Percentiles rank a stretch among this genome's conserved stretches.
Evolutionary conservation across 2,797 vertebrate species (phyloP).

Genomic region (Linurgus olivaceus): DNA sequence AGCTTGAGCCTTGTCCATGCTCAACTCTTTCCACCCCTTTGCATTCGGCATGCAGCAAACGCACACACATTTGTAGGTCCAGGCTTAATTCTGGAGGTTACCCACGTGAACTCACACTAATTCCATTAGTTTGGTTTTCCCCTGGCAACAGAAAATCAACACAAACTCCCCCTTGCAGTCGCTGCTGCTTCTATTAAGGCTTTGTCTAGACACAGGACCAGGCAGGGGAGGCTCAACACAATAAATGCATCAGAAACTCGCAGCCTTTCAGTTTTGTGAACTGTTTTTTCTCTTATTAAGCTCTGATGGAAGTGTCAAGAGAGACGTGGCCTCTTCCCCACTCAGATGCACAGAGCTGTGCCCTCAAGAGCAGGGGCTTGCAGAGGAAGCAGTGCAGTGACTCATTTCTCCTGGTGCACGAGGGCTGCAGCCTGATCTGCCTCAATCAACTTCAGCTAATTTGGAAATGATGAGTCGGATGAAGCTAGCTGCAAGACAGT

Average conservation of each 20-base stretch:
- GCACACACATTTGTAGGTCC: not conserved
- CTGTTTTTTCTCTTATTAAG: not conserved
- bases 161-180: not conserved
- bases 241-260: not conserved
- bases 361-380: not conserved
- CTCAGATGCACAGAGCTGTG: not conserved
- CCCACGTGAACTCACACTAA: not conserved
- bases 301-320: not conserved
- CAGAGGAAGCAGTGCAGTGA: not conserved
- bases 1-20: not conserved
- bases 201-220: not conserved
- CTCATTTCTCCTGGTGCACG: not conserved
- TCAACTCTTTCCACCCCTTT: not conserved
- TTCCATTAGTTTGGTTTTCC: not conserved
- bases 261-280: not conserved
- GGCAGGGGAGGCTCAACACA: not conserved
- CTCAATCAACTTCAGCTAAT: conserved; percentile 38
- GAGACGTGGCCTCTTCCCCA: not conserved
- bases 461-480: conserved; percentile 45
- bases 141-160: not conserved
- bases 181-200: not conserved
- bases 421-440: not conserved
- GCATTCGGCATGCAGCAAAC: not conserved
- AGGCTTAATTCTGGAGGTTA: not conserved
- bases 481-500: not conserved